These are phyloP conservation scores for Drosophila melanosoma DNA, from an alignment of 2,888 invertebrate species.

Conservation along the genomic window DNA sequence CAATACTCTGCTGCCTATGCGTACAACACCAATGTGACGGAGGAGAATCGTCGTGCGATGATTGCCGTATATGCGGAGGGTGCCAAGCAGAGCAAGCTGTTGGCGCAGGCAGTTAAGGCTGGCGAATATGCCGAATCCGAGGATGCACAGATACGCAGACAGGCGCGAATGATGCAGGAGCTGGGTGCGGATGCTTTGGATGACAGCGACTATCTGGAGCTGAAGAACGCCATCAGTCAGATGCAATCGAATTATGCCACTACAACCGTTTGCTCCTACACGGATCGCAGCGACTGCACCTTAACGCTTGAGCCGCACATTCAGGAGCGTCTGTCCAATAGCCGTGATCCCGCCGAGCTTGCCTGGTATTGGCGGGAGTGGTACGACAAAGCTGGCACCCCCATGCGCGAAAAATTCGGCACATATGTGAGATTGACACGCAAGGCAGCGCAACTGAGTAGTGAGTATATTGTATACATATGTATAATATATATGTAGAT, in stretches of 20 bases:
- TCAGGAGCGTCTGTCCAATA: constrained; percentile 88
- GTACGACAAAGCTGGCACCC: constrained; percentile 90
- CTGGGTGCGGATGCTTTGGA: constrained; percentile 90
- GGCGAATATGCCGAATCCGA: constrained; percentile 90
- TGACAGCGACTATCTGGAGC: constrained; percentile 87
- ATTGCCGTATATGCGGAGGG: constrained; percentile 71
- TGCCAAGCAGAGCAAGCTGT: constrained; percentile 80
- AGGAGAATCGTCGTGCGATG: constrained; percentile 87
- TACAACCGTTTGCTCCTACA: constrained; percentile 90
- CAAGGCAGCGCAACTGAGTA: constrained; percentile 90
- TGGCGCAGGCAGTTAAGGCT: constrained; percentile 79
- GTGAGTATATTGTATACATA: constrained; percentile 84
- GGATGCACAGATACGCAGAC: constrained; percentile 88
- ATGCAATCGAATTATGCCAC: constrained; percentile 92
- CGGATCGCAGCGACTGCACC: constrained; percentile 88
- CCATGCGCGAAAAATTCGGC: constrained; percentile 87
- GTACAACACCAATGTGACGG: constrained; percentile 90
- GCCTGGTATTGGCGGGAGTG: constrained; percentile 92
- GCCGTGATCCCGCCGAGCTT: constrained; percentile 91
- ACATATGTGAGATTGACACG: constrained; percentile 89
- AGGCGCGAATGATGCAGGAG: constrained; percentile 90
- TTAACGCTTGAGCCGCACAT: constrained; percentile 89
- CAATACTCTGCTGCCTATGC: constrained; percentile 87
- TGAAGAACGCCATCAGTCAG: constrained; percentile 88
- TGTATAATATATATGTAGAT: constrained; percentile 1